Evolutionary conservation across 2,888 invertebrate genomes (phyloP), one percentile per base, ranked within the genome.

Genomic region (Macroteleia sp.): DNA sequence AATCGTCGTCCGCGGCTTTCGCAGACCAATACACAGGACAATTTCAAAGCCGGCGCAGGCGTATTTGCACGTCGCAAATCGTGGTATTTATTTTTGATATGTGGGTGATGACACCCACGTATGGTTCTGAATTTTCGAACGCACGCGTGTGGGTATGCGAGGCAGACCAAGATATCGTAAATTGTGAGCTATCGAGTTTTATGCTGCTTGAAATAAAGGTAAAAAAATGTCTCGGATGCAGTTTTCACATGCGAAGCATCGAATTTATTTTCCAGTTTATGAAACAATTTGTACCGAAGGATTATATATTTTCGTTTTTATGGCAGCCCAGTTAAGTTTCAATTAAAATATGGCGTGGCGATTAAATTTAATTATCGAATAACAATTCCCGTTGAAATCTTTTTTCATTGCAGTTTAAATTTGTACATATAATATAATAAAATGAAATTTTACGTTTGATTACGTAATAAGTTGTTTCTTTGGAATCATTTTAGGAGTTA

Each of bases 41-140:
- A 44, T 74, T 59, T 74, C 66, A 59, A 74, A 74, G 59, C 56
- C 20, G 12, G 64, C 57, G 64, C 71, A 32, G 62, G 71, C 66
- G 61, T 74, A 74, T 66, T 74, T 56, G 41, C 56, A 56, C 56
- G 56, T 56, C 56, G 41, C 56, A 74, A 66, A 74, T 74, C 59
- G 66, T 66, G 52, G 74, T 36, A 57, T 74, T 74, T 66, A 66
- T 59, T 66, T 74, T 59, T 74, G 66, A 74, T 66, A 74, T 69
- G 67, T 62, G 61, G 56, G 62, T 62, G 75, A 75, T 56, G 69
- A 69, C 75, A 69, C 75, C 75, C 75, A 76, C 75, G 75, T 75
- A 30, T 52, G 61, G 46, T 12, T 54, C 41, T 20, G 59, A 14
- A 66, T 41, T 61, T 75, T 46, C 59, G 28, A 61, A 32, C 39